Conservation (phyloP, 1,140 invertebrate species). For the Zaprionus nigranus region DNA sequence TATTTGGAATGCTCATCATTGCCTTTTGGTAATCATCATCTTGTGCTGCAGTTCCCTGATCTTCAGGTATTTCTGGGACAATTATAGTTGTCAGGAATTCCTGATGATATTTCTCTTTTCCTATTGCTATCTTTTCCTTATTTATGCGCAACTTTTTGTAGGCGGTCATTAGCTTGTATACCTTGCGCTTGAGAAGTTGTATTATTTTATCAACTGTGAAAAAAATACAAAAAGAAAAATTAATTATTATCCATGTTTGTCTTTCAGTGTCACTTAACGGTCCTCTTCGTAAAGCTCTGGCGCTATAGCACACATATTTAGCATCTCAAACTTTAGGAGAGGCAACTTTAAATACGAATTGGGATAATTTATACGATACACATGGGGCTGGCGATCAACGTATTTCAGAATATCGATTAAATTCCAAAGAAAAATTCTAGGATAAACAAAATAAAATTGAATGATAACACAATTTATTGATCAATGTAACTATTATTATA, state of each 20-base stretch:
- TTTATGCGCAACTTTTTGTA: constrained; percentile 34
- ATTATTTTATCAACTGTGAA: constrained; percentile 65
- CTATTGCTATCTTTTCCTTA: constrained; percentile 26
- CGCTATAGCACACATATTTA: constrained; percentile 58
- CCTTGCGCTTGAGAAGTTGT: constrained; percentile 62
- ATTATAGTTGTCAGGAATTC: constrained; percentile 51
- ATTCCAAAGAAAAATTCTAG: constrained; percentile 70
- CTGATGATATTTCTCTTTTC: constrained; percentile 58
- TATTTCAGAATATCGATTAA: constrained; percentile 64
- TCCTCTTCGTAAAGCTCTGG: constrained; percentile 70
- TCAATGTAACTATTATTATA: background rate
- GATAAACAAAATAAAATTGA: background rate
- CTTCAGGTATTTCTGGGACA: constrained; percentile 28
- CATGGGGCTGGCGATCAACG: constrained; percentile 59
- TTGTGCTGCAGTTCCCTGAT: constrained; percentile 8
- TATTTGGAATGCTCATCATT: constrained; percentile 65
- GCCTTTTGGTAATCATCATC: constrained; percentile 69
- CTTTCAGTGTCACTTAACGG: constrained; percentile 52
- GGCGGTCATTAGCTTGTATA: constrained; percentile 65
- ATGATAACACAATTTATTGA: background rate
- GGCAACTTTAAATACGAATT: constrained; percentile 74
- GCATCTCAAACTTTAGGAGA: constrained; percentile 75
- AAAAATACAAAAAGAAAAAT: background rate
- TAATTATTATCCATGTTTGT: background rate
- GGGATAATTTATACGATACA: constrained; percentile 48